phyloP scores from a whole-genome alignment of 92 coral and sea anemone species.

The Umimayanthus kanabou region DNA sequence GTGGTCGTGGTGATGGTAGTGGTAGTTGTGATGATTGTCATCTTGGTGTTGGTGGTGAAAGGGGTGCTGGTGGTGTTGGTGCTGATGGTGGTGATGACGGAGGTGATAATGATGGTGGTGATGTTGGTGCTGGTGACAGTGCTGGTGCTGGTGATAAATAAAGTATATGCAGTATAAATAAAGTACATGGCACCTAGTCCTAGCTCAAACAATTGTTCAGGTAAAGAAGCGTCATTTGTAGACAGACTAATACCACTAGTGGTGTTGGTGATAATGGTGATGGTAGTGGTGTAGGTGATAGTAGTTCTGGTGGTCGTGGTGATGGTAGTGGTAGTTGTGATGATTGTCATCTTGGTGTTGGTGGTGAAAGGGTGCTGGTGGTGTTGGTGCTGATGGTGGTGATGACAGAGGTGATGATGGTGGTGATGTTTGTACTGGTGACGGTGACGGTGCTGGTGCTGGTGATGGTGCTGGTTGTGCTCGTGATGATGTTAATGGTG shows the following conservation, averaged over 20 bases:
- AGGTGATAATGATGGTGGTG: background rate
- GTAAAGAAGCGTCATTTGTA: background rate
- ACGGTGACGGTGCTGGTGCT: background rate
- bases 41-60: too few relatives aligned
- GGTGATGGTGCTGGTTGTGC: background rate
- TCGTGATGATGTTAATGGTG: background rate
- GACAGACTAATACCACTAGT: too few relatives aligned
- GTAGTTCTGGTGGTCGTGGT: too few relatives aligned
- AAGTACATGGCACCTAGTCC: background rate
- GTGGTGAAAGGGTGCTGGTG: background rate
- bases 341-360: background rate
- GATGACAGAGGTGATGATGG: background rate
- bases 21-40: background rate
- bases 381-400: background rate
- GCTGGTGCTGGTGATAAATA: background rate
- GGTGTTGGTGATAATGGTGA: too few relatives aligned
- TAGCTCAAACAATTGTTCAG: background rate
- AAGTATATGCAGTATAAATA: too few relatives aligned
- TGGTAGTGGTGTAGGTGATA: too few relatives aligned
- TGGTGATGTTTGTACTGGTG: background rate
- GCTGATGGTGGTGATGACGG: background rate
- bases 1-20: too few relatives aligned
- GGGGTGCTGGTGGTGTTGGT: background rate
- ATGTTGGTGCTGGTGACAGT: background rate
- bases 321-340: background rate